These are phyloP conservation scores for Theristicus caerulescens DNA, from an alignment of 2,113 vertebrate species.

Conservation along the genomic window DNA sequence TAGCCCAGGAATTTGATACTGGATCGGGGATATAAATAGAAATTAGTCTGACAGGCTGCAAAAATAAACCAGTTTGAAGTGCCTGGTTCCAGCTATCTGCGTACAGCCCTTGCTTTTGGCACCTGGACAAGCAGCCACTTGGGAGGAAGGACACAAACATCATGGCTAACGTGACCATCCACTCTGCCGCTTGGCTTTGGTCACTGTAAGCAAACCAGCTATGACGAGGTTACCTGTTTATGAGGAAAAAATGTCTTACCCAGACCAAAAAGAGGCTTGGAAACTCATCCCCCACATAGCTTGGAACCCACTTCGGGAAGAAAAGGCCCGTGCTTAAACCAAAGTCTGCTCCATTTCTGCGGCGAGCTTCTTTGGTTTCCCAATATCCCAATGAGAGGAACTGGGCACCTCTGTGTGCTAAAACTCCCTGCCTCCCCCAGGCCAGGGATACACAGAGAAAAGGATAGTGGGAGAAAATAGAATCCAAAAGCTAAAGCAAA, in stretches of 20 bases:
- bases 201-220: background rate
- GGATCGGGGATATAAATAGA: background rate
- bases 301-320: background rate
- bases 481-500: background rate
- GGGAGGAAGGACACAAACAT: rapidly evolving
- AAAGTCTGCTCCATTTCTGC: background rate
- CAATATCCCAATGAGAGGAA: background rate
- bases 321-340: background rate
- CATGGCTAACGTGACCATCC: rapidly evolving
- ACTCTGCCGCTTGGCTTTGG: rapidly evolving
- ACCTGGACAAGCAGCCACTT: rapidly evolving
- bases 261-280: background rate
- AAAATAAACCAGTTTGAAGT: background rate
- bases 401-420: background rate
- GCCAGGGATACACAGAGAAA: background rate
- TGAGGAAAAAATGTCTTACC: background rate
- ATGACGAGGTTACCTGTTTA: background rate
- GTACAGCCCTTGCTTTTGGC: background rate
- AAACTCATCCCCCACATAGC: background rate
- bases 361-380: background rate
- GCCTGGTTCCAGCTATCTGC: background rate
- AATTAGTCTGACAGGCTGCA: background rate
- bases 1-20: background rate
- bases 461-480: background rate
- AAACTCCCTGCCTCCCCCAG: background rate